These are phyloP conservation scores for Odobenus rosmarus DNA, from an alignment of 2,113 vertebrate species.

Conservation along the genomic window DNA sequence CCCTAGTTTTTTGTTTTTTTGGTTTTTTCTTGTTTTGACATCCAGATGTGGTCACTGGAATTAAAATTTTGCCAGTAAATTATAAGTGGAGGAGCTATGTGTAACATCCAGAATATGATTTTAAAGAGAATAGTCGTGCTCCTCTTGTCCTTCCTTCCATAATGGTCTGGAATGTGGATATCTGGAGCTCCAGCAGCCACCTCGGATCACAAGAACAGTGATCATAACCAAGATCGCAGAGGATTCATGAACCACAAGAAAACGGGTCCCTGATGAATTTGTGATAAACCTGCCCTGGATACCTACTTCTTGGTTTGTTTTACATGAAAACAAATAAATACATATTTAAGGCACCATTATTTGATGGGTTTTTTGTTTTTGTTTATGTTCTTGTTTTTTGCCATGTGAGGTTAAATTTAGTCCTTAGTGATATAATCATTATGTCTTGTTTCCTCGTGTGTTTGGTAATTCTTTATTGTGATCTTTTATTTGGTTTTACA, in stretches of 20 bases:
- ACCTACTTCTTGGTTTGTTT: not conserved
- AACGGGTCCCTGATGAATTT: not conserved
- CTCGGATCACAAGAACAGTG: not conserved
- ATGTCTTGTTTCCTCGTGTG: not conserved
- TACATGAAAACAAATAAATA: not conserved
- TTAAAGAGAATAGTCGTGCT: not conserved
- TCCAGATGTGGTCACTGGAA: not conserved
- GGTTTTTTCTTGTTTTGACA: not conserved
- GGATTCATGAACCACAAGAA: not conserved
- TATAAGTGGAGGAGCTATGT: not conserved
- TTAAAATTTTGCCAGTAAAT: not conserved
- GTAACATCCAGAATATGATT: not conserved
- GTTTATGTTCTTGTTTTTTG: not conserved
- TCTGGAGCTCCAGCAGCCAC: not conserved
- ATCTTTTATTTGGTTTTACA: not conserved
- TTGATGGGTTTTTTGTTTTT: not conserved
- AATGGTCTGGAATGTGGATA: not conserved
- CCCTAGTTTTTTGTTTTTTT: not conserved
- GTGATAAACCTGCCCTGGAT: not conserved
- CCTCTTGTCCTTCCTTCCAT: not conserved
- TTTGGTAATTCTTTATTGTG: not conserved
- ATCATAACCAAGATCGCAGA: not conserved
- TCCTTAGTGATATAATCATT: not conserved
- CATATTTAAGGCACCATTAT: not conserved
- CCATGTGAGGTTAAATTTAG: not conserved